Evolutionary conservation across 2,113 vertebrate genomes (phyloP).

Genomic region (Empidonax alnorum): DNA sequence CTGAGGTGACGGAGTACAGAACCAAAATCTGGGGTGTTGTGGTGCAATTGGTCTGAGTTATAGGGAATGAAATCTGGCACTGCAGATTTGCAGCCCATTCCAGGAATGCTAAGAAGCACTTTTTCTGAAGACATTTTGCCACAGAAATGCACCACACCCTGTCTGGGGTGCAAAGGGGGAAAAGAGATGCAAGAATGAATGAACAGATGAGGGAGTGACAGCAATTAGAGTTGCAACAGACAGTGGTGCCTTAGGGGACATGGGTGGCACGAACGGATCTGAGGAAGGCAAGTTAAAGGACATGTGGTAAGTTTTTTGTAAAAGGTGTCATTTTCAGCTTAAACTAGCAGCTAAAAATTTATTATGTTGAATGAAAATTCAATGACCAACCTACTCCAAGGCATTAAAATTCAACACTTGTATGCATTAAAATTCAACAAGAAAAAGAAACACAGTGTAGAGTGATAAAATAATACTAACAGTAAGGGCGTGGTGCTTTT

Average conservation of each 20-base stretch:
- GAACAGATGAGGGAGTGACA: neutral
- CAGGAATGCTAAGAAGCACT: neutral
- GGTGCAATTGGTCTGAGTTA: neutral
- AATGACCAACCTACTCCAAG: neutral
- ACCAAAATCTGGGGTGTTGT: neutral
- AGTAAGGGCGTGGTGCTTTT: neutral
- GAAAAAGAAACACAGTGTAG: neutral
- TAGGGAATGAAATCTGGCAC: neutral
- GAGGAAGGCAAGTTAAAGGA: neutral
- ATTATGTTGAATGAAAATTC: neutral
- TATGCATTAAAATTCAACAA: neutral
- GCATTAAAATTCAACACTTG: neutral
- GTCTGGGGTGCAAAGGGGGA: neutral
- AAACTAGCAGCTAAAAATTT: neutral
- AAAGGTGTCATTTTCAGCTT: neutral
- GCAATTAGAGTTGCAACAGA: conserved; percentile 25
- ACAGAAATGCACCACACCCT: neutral
- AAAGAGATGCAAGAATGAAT: neutral
- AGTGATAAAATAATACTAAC: neutral
- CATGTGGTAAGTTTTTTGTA: neutral
- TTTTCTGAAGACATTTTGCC: neutral
- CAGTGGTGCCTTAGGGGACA: neutral
- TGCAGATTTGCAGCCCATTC: neutral
- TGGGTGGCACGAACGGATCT: neutral
- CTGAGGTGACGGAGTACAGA: neutral